Percentiles rank a stretch among this genome's conserved stretches.
Evolutionary conservation across 1,140 invertebrate genomes (phyloP).

Genomic region (Drosophila quadrilineata): DNA sequence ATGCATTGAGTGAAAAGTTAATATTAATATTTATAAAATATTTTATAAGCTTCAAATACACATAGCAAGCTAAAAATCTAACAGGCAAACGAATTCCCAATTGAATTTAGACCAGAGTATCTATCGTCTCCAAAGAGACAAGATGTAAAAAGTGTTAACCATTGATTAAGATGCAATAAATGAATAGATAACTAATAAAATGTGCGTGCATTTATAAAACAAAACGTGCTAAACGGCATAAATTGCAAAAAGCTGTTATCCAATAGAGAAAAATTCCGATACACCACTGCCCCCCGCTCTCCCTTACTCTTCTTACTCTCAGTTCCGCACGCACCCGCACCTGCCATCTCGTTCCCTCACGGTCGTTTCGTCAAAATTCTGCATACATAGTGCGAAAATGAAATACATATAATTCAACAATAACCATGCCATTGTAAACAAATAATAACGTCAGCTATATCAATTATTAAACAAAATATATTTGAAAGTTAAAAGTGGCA

Average conservation of each 20-base stretch:
- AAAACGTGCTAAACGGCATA: constrained; percentile 25
- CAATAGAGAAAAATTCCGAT: constrained; percentile 57
- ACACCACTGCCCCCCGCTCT: constrained; percentile 20
- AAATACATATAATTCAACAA: too few species aligned
- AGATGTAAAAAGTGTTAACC: constrained; percentile 25
- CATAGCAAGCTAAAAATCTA: background rate
- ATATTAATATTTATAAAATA: background rate
- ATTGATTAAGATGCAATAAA: constrained; percentile 13
- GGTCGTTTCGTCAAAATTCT: constrained; percentile 35
- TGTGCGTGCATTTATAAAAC: constrained; percentile 20
- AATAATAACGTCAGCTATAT: constrained; percentile 19
- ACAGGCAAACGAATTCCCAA: constrained; percentile 9
- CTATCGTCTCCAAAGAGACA: constrained; percentile 26
- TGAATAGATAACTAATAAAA: constrained; percentile 21
- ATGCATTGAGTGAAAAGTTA: constrained; percentile 4
- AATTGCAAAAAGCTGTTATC: constrained; percentile 47
- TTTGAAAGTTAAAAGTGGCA: constrained; percentile 43
- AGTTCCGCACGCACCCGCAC: constrained; percentile 26
- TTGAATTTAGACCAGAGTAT: constrained; percentile 25
- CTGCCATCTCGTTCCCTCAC: constrained; percentile 32
- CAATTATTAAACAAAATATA: constrained; percentile 41
- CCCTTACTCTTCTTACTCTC: too few species aligned
- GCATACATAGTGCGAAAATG: constrained; percentile 34
- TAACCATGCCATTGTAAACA: constrained; percentile 34
- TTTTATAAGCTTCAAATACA: background rate